These are phyloP conservation scores for Cryptoprocta ferox DNA, from an alignment of 2,797 vertebrate species.

Conservation along the genomic window DNA sequence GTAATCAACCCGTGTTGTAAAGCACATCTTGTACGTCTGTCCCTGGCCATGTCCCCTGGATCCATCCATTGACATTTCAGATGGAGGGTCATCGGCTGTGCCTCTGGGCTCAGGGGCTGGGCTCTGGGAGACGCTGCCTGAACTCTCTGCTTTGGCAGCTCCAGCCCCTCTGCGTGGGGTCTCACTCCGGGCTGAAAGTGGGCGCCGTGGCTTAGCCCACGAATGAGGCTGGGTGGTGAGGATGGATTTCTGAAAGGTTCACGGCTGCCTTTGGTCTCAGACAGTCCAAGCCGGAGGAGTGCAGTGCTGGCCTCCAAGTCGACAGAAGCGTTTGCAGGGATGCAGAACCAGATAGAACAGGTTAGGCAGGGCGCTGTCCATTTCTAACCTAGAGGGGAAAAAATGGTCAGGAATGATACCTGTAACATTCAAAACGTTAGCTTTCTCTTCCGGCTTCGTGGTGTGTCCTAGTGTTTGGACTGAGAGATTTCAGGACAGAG, in stretches of 20 bases:
- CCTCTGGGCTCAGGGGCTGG: background rate
- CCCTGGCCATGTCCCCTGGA: background rate
- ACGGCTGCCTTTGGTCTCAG: background rate
- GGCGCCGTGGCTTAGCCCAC: background rate
- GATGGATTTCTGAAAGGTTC: background rate
- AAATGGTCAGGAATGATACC: background rate
- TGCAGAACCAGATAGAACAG: background rate
- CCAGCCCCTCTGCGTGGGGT: background rate
- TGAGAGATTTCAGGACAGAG: background rate
- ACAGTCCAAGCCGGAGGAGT: fast-evolving
- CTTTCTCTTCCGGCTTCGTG: background rate
- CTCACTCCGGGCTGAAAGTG: background rate
- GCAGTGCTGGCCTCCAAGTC: background rate
- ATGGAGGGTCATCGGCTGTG: background rate
- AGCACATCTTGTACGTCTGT: fast-evolving
- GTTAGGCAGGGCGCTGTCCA: background rate
- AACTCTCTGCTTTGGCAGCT: background rate
- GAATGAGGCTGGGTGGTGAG: background rate
- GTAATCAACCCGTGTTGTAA: fast-evolving
- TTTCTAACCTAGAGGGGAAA: background rate
- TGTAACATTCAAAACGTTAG: background rate
- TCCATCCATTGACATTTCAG: background rate
- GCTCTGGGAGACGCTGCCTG: background rate
- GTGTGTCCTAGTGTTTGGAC: background rate
- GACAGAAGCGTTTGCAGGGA: background rate